Evolutionary conservation across 2,888 invertebrate genomes (phyloP).

Genomic region (Cataglyphis altisquamis): DNA sequence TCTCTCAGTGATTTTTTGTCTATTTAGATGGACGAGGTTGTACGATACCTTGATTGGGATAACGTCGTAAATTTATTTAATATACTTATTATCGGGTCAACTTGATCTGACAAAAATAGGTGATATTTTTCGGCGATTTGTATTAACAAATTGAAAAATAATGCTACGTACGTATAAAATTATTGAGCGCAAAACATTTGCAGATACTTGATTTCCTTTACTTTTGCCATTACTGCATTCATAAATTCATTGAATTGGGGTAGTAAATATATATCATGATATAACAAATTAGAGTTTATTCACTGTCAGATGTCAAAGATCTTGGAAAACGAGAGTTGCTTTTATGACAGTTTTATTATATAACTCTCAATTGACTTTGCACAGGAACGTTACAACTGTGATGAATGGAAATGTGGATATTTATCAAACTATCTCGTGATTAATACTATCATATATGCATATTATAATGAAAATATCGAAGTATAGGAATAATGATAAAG

Average conservation of each 20-base stretch:
- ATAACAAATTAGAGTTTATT: slow-evolving; percentile 11
- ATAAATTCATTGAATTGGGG: not conserved
- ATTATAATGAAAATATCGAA: slow-evolving; percentile 44
- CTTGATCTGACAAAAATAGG: not conserved
- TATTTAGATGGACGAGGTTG: not conserved
- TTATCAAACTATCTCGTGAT: slow-evolving; percentile 30
- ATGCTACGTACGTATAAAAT: not conserved
- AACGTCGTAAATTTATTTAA: not conserved
- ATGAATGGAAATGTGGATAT: not conserved
- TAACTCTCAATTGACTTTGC: slow-evolving; percentile 15
- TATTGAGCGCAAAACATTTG: not conserved
- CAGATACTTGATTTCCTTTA: not conserved
- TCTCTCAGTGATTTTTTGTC: not conserved
- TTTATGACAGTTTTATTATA: slow-evolving; percentile 23
- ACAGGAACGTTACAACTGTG: not conserved
- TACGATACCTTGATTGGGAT: not conserved
- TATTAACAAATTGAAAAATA: not conserved
- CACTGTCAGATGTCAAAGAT: not conserved
- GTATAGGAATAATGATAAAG: not conserved
- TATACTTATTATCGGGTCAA: not conserved
- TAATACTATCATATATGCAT: not conserved
- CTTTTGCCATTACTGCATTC: not conserved
- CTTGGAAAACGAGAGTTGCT: slow-evolving; percentile 8
- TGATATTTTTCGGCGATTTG: not conserved
- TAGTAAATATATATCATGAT: not conserved